Conservation (phyloP, 2,888 invertebrate species). For the Candidula unifasciata region DNA sequence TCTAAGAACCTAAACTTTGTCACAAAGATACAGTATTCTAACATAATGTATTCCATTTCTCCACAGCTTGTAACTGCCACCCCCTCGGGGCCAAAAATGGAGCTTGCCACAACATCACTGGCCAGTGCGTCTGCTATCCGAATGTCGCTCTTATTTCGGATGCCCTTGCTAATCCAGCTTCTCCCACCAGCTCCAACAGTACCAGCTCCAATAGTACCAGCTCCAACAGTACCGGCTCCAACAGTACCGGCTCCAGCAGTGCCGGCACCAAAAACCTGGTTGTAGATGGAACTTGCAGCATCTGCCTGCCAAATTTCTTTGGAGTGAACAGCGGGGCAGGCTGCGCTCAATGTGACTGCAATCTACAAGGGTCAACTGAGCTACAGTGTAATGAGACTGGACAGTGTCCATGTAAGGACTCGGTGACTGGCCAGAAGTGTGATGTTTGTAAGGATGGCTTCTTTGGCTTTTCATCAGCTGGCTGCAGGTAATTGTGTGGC, state of each 20-base stretch:
- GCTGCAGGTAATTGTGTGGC: slow-evolving; percentile 45
- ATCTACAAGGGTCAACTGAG: slow-evolving; percentile 55
- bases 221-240: neutral
- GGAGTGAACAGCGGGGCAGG: slow-evolving; percentile 53
- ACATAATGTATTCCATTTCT: neutral
- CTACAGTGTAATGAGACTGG: slow-evolving; percentile 60
- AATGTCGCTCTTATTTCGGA: slow-evolving; percentile 64
- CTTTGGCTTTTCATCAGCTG: slow-evolving; percentile 61
- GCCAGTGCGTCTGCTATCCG: slow-evolving; percentile 87
- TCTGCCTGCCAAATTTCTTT: slow-evolving; percentile 59
- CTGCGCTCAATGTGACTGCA: slow-evolving; percentile 54
- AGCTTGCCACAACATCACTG: slow-evolving; percentile 82
- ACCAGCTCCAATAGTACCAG: neutral
- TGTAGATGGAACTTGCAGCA: slow-evolving; percentile 56
- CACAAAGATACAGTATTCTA: no score
- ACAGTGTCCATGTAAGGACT: slow-evolving; percentile 67
- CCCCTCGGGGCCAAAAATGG: slow-evolving; percentile 81
- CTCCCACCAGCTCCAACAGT: neutral
- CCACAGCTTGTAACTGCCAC: slow-evolving; percentile 87
- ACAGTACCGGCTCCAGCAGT: neutral
- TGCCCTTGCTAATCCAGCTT: slow-evolving; percentile 18
- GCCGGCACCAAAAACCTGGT: neutral
- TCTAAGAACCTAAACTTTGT: no score
- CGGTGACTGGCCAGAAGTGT: slow-evolving; percentile 62
- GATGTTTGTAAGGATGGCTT: slow-evolving; percentile 63